Evolutionary conservation across 2,113 vertebrate species (phyloP), one percentile per base, ranked within the genome.

Genomic region (Chaetorhynchus papuensis): DNA sequence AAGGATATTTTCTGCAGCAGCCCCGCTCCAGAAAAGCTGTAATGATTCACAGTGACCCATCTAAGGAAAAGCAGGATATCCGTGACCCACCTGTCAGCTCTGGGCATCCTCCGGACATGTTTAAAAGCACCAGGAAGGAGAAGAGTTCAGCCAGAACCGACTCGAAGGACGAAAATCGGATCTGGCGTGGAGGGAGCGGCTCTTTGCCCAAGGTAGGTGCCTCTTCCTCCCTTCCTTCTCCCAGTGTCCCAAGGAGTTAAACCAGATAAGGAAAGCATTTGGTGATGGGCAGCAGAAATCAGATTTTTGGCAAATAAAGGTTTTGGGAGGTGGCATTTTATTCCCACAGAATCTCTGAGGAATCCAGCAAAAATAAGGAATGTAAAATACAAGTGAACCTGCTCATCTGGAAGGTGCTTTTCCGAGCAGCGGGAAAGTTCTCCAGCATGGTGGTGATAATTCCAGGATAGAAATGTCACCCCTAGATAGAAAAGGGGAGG

Each of bases 41-140:
- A 89, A 94, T 97, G 97, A 97, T 94, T 96, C 96, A 92, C 60
- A 44, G 69, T 93, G 96, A 97, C 96, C 96, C 86, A 37, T 68
- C 65, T 59, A 35, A 74, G 89, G 30, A 23, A 71, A 87, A 74
- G 7, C 77, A n/a, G 90, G 88, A 87, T 15, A 41, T 47, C 13
- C 2, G 3, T 96, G 96, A 97, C 97, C 96, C 61, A 11, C 90
- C 94, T 50, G 68, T 96, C 97, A 96, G 93, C 83, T 71, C 39
- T 13, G 17, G 78, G 88, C 91, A 81, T 93, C 89, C 77, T 82
- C 61, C 41, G 18, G 63, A 89, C 8, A 12, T 86, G 94, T 81
- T 97, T 97, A 96, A 97, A 97, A 97, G 93, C 91, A 5, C 59
- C 6, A 7, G 88, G 7, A 54, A 89, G 74, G 92, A 87, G 90